Percentiles rank a stretch among this genome's conserved stretches.
Conservation (phyloP, 2,113 vertebrate genomes). For the Ciconia boyciana region DNA sequence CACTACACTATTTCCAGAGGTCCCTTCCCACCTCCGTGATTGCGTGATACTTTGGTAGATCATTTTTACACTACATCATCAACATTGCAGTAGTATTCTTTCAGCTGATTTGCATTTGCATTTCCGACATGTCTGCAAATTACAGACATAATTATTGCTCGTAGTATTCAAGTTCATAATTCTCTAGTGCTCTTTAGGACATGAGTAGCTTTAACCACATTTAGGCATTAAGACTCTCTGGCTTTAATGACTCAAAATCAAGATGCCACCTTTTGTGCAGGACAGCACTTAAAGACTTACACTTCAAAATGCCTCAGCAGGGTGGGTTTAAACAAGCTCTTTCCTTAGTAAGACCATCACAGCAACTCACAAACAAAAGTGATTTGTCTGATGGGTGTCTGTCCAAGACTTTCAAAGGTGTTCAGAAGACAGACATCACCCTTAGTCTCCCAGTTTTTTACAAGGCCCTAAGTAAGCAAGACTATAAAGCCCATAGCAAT, state of each 20-base stretch:
- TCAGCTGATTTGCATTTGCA: background rate
- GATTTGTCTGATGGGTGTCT: background rate
- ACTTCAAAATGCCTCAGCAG: background rate
- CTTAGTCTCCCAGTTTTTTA: background rate
- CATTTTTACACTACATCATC: background rate
- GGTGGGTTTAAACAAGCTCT: background rate
- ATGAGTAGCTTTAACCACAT: background rate
- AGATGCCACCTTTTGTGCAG: background rate
- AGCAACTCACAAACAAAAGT: background rate
- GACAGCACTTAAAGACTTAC: background rate
- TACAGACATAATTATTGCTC: background rate
- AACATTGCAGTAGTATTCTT: background rate
- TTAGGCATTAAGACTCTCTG: background rate
- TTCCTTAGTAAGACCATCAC: background rate
- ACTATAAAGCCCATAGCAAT: background rate
- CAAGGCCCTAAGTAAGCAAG: background rate
- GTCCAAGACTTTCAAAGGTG: background rate
- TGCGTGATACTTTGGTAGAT: background rate
- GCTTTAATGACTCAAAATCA: background rate
- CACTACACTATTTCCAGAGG: background rate
- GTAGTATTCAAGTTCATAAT: background rate
- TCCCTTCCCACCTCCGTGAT: background rate
- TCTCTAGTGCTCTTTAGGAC: background rate
- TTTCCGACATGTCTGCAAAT: background rate
- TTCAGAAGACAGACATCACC: background rate